phyloP scores from a whole-genome alignment of 2,113 vertebrate species.

The Ammodytes dubius region DNA sequence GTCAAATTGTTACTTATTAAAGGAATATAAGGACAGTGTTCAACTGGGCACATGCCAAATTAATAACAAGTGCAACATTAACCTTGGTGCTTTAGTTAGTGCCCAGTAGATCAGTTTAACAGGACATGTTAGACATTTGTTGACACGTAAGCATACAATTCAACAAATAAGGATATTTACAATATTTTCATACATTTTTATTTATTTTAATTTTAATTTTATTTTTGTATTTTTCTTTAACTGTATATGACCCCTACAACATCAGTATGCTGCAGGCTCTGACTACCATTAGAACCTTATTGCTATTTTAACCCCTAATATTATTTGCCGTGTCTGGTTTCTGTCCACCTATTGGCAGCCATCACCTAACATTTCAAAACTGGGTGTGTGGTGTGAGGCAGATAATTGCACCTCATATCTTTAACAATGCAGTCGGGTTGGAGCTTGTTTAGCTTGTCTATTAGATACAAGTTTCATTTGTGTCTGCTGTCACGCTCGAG shows the following conservation, averaged over 20 bases:
- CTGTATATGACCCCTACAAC: not conserved
- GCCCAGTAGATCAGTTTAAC: not conserved
- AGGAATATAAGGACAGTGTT: not conserved
- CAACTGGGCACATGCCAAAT: not conserved
- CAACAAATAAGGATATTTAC: not conserved
- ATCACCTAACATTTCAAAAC: not conserved
- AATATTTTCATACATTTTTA: too few species aligned
- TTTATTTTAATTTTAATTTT: too few species aligned
- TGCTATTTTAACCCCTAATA: not conserved
- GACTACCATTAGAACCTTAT: too few species aligned
- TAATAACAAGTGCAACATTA: not conserved
- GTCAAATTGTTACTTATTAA: not conserved
- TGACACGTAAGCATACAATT: too few species aligned
- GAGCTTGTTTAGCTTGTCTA: not conserved
- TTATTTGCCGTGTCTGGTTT: not conserved
- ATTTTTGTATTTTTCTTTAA: not conserved
- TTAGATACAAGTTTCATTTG: not conserved
- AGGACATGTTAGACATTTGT: not conserved
- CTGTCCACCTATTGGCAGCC: not conserved
- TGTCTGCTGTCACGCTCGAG: constrained; percentile 10
- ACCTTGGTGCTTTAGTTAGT: not conserved
- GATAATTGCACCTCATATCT: not conserved
- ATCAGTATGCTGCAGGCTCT: not conserved
- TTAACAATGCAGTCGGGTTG: not conserved
- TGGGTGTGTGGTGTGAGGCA: not conserved